A percentile compares a stretch with the other conserved stretches of the same genome.
Conservation (phyloP, 2,888 invertebrate species). For the Pachymerium ferrugineum region DNA sequence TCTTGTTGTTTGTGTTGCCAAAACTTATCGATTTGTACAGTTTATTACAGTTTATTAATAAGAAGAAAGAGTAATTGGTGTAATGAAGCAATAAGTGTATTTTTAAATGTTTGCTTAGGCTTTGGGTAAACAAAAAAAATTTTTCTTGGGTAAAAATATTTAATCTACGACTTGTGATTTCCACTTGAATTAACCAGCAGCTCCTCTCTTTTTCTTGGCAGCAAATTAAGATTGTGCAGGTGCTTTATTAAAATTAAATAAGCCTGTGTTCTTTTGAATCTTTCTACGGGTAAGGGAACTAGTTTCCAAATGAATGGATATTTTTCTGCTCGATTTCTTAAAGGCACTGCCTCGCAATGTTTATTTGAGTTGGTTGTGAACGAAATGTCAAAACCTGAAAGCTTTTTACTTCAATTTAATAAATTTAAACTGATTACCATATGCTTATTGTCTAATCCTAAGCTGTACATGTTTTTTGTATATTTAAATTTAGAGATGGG, state of each 20-base stretch:
- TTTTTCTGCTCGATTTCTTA: not conserved
- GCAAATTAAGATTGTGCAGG: not conserved
- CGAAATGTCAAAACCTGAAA: not conserved
- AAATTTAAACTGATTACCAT: not conserved
- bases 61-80: not conserved
- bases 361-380: conserved; percentile 12
- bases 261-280: conserved; percentile 32
- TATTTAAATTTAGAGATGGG: not conserved
- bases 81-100: conserved; percentile 9
- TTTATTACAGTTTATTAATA: not conserved
- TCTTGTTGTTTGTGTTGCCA: not conserved
- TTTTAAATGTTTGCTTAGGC: not conserved
- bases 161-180: too few species aligned
- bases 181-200: not conserved
- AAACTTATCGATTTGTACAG: conserved; percentile 12
- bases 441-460: conserved; percentile 1
- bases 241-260: conserved; percentile 12
- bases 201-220: not conserved
- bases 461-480: conserved; percentile 8
- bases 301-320: not conserved
- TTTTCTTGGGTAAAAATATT: not conserved
- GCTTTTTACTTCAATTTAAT: not conserved
- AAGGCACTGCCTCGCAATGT: conserved; percentile 30
- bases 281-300: conserved; percentile 3
- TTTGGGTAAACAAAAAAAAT: not conserved